Percentiles rank a stretch among this genome's conserved stretches.
Conservation (phyloP, 2,888 invertebrate species). For the Seira sanloemensis region DNA sequence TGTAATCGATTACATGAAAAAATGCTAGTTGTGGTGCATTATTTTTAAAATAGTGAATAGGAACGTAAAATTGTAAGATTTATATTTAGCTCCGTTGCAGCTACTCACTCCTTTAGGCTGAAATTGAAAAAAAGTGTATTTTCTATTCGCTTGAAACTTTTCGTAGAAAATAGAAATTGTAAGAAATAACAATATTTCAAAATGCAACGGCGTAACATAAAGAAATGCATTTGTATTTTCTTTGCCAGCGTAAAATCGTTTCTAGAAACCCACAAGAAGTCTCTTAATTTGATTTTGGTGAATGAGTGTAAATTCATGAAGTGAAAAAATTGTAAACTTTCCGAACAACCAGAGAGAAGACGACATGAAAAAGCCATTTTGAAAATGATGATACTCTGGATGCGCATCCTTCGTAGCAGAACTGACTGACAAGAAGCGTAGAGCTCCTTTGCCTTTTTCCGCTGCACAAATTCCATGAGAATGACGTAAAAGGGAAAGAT, state of each 20-base stretch:
- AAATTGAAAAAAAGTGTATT: too few relatives aligned
- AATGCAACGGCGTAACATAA: background rate
- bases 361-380: slow-evolving; percentile 60
- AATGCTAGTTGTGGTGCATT: too few relatives aligned
- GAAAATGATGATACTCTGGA: slow-evolving; percentile 33
- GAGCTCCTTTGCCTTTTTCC: background rate
- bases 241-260: background rate
- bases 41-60: too few relatives aligned
- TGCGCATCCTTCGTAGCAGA: background rate
- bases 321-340: slow-evolving; percentile 61
- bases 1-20: too few relatives aligned
- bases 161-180: too few relatives aligned
- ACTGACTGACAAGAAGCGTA: slow-evolving; percentile 10
- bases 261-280: background rate
- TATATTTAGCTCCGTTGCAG: too few relatives aligned
- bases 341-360: slow-evolving; percentile 27
- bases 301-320: slow-evolving; percentile 48
- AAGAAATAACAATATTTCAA: too few relatives aligned
- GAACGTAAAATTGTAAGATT: too few relatives aligned
- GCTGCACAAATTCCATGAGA: background rate
- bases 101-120: too few relatives aligned
- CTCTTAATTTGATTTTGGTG: background rate
- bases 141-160: background rate
- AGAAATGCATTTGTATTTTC: background rate
- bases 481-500: background rate